Conservation (phyloP, 2,888 invertebrate genomes). For the Cremastinae sp. region DNA sequence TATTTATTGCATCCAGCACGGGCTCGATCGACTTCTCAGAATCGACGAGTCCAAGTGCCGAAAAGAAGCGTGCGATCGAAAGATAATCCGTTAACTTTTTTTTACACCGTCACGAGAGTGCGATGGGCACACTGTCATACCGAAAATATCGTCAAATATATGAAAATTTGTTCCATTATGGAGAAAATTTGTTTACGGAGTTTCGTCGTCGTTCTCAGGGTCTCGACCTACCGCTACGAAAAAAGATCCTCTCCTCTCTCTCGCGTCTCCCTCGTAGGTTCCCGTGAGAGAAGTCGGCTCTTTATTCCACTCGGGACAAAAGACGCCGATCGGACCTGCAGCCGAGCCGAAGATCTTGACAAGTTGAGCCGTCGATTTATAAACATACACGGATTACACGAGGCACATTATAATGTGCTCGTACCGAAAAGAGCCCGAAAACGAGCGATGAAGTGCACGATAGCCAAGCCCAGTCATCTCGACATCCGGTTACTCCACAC, state of each 20-base stretch:
- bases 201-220: neutral
- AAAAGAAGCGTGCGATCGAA: neutral
- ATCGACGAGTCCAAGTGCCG: constrained; percentile 1
- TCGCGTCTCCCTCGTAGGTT: neutral
- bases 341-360: constrained; percentile 33
- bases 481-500: constrained; percentile 56
- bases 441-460: constrained; percentile 45
- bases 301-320: constrained; percentile 4
- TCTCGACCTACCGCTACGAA: constrained; percentile 37
- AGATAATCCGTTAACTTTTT: constrained; percentile 37
- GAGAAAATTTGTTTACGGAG: constrained; percentile 5
- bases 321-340: constrained; percentile 18
- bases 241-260: neutral
- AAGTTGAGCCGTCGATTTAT: constrained; percentile 20
- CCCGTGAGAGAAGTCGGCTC: constrained; percentile 3
- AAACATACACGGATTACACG: constrained; percentile 36
- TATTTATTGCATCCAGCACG: constrained; percentile 41
- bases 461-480: constrained; percentile 56
- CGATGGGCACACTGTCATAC: constrained; percentile 26
- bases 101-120: constrained; percentile 15
- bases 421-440: constrained; percentile 31
- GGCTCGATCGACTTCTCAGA: constrained; percentile 10
- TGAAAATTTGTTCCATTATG: constrained; percentile 21
- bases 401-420: constrained; percentile 26
- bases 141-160: constrained; percentile 28